These are phyloP conservation scores for Sinodicranocentrus sp. DNA, from an alignment of 2,888 invertebrate species.

Conservation along the genomic window DNA sequence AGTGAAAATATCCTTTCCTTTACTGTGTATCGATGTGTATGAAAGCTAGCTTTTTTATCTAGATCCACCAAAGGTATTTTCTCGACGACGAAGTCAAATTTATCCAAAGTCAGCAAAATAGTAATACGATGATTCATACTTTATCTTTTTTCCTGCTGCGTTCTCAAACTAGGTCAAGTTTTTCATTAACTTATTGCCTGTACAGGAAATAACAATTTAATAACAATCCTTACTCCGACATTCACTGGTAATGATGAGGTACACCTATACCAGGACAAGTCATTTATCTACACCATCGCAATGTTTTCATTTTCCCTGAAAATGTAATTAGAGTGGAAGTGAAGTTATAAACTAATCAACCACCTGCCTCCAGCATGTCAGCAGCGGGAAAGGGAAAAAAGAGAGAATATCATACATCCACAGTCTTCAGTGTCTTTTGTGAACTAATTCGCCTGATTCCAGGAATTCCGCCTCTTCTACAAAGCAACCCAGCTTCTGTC, in stretches of 20 bases:
- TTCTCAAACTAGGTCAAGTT: no score
- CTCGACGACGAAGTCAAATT: background rate
- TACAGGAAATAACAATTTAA: no score
- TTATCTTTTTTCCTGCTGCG: no score
- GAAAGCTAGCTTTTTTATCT: no score
- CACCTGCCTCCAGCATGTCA: conserved; percentile 15
- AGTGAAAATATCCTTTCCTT: background rate
- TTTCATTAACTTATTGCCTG: no score
- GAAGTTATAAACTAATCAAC: conserved; percentile 19
- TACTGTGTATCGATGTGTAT: background rate
- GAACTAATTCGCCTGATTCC: conserved; percentile 50
- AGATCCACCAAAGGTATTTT: background rate
- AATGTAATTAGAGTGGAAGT: conserved; percentile 32
- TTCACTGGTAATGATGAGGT: no score
- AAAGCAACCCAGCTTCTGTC: no score
- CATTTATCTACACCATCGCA: background rate
- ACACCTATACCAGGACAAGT: no score
- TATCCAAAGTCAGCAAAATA: background rate
- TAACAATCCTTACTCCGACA: no score
- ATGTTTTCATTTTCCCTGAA: conserved; percentile 14
- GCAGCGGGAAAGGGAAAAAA: background rate
- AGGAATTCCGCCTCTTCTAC: background rate
- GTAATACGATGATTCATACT: no score
- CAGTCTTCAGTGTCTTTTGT: conserved; percentile 50
- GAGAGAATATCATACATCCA: conserved; percentile 26